Base-by-base conservation (phyloP, 2,888 invertebrate species). In the Platycheirus rosarum region DNA sequence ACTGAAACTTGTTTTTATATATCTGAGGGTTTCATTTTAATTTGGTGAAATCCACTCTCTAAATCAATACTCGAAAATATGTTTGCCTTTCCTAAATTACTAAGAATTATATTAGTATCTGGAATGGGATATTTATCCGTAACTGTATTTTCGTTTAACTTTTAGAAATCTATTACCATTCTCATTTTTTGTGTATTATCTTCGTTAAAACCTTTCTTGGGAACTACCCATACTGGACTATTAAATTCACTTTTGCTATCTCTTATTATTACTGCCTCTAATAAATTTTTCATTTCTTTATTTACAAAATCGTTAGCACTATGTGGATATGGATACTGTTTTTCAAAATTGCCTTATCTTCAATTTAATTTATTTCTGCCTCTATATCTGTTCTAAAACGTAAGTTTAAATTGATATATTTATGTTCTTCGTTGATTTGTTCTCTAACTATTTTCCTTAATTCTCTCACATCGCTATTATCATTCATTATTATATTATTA, bases 371-470 rank as follows among this genome's bases (percentile, higher is more conserved):
- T 26, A 48, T 48, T 48, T 48, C 48, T 23, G 20, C 55, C n/a
- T 14, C 40, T 57, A 57, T 9, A 40, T 42, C 57, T 57, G 57
- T 57, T 57, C 57, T 57, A 18, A 57, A 57, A 40, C n/a, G 37
- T n/a, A n/a, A n/a, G n/a, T n/a, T n/a, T 14, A 37, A 14, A 57
- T 40, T 40, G 37, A 20, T 23, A 23, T 57, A 40, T 57, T 40
- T 40, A 40, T 40, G 37, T 57, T 37, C 55, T 1, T n/a, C 40
- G 20, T 40, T 40, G 40, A 57, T 57, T 13, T 57, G 37, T 57
- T 40, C 40, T 40, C 20, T 40, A 14, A 14, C 40, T 18, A 20
- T 20, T 42, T 26, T 42, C 14, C 40, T 57, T 26, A 37, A 23
- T 13, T 57, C 40, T 57, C 26, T 40, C 20, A 26, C 23, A 57